Evolutionary conservation across 1,140 invertebrate genomes (phyloP).

Genomic region (Nixonia krombeini): DNA sequence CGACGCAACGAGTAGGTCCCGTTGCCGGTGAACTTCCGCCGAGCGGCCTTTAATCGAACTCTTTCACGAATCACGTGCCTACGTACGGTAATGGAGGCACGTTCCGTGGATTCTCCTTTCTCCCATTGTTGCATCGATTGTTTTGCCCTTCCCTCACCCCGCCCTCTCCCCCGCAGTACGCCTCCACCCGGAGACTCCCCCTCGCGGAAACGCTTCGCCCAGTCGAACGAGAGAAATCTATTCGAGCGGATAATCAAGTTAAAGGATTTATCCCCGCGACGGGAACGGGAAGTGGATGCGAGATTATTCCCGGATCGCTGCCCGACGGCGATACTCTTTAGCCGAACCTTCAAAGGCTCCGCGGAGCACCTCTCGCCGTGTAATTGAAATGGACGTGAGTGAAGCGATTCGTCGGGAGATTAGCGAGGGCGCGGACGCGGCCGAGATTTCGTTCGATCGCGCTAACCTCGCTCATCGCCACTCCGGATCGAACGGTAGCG

Average conservation of each 20-base stretch:
- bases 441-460: not conserved
- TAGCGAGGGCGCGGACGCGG: constrained; percentile 25
- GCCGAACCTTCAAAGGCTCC: constrained; percentile 43
- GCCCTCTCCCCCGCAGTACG: not conserved
- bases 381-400: constrained; percentile 49
- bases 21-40: too few species aligned
- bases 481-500: not conserved
- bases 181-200: constrained; percentile 1
- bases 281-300: constrained; percentile 39
- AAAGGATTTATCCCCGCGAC: constrained; percentile 49
- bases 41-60: constrained; percentile 14
- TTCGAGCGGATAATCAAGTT: constrained; percentile 49
- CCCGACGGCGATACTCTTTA: constrained; percentile 40
- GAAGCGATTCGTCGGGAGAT: constrained; percentile 33
- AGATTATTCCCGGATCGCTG: constrained; percentile 33
- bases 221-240: constrained; percentile 43
- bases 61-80: not conserved
- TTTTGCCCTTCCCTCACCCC: constrained; percentile 16
- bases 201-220: constrained; percentile 5
- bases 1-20: too few species aligned
- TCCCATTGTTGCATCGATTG: constrained; percentile 38
- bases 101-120: constrained; percentile 27
- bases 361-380: constrained; percentile 31
- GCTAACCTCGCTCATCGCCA: not conserved
- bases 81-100: constrained; percentile 23